Evolutionary conservation across 2,113 vertebrate species (phyloP), one percentile per base, ranked within the genome.

Genomic region (Dolichotis patagonum): DNA sequence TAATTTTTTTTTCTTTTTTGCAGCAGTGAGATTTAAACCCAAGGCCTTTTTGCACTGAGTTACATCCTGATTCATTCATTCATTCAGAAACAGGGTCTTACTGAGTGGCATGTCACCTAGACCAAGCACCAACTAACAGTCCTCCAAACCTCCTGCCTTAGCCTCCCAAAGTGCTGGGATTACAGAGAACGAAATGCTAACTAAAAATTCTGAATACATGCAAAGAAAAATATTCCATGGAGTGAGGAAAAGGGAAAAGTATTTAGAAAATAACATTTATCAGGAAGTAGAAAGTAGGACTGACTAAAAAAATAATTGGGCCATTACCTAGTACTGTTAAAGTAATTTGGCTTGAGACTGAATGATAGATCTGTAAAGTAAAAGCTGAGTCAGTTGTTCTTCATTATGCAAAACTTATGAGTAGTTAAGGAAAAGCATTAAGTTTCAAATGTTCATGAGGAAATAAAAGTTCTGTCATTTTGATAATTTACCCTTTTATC

Each of bases 381-480:
- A 95, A 95, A 93, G 52, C 46, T 81, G 52, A 94, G 4, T 80
- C 9, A 14, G 32, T 56, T 86, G n/a, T 56, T 83, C 77, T 38
- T 43, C 35, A 58, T 90, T 91, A n/a, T 0, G 54, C 12, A 83
- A 78, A 80, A 80, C n/a, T 78, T 52, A 7, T 32, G 41, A 81
- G 63, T 86, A 32, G 83, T 83, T 94, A 60, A 84, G 54, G n/a
- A 88, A 92, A 88, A 81, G 14, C 14, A 35, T 83, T 56, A 84
- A 26, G 3, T 87, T 91, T 69, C 85, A 93, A 75, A 38, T 92
- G 60, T 84, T 95, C 26, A 32, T 77, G 43, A 95, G 62, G 65
- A 94, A 88, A 46, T 85, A n/a, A 67, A 93, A 77, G 13, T 60
- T 49, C 8, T 28, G 13, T n/a, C 46, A 8, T 32, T 88, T 49